These are phyloP conservation scores for Drosophila fulvimacula DNA, from an alignment of 2,888 invertebrate genomes.

Conservation along the genomic window DNA sequence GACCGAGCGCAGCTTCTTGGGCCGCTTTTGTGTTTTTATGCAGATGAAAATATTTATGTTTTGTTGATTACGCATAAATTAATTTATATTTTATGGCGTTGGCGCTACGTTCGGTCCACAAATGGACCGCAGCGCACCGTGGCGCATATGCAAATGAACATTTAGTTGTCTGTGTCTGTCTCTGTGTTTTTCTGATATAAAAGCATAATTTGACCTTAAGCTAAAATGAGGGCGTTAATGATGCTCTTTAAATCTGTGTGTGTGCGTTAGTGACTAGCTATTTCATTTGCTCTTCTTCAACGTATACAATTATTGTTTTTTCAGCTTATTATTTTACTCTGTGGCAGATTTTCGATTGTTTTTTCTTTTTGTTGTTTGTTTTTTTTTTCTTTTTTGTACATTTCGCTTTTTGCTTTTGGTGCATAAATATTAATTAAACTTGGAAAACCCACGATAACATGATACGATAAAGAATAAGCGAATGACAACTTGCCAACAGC, in stretches of 20 bases:
- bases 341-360: conserved; percentile 40
- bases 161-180: conserved; percentile 38
- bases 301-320: conserved; percentile 45
- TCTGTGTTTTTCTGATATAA: conserved; percentile 54
- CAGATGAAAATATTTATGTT: conserved; percentile 82
- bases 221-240: conserved; percentile 82
- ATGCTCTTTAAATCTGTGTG: conserved; percentile 66
- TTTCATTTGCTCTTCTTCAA: conserved; percentile 30
- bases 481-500: conserved; percentile 18
- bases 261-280: conserved; percentile 28
- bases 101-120: conserved; percentile 77
- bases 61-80: conserved; percentile 81
- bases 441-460: conserved; percentile 58
- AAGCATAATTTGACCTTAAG: conserved; percentile 80
- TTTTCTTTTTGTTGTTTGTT: conserved; percentile 12
- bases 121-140: conserved; percentile 67
- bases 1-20: conserved; percentile 60
- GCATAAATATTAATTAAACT: conserved; percentile 76
- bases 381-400: conserved; percentile 31
- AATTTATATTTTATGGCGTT: conserved; percentile 81
- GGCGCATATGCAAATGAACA: conserved; percentile 69
- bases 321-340: conserved; percentile 49
- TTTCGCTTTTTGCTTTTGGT: conserved; percentile 56
- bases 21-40: conserved; percentile 78
- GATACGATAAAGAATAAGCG: conserved; percentile 22